phyloP scores from a whole-genome alignment of 2,797 vertebrate genomes.

The Buphagus erythrorhynchus region DNA sequence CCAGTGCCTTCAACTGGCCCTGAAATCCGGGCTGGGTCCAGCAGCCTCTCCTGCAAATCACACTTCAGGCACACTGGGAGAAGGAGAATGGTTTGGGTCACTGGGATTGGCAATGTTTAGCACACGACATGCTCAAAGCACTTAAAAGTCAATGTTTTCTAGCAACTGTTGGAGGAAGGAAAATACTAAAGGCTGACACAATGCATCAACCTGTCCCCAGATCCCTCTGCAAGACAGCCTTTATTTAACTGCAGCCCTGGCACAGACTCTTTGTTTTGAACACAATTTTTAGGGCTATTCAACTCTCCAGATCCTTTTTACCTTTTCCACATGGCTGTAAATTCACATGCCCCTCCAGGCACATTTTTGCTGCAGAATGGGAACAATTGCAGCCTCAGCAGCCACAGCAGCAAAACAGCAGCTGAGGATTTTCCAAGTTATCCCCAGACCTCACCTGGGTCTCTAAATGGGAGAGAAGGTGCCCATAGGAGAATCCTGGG shows the following conservation, averaged over 20 bases:
- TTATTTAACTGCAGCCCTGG: neutral
- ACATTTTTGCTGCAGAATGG: neutral
- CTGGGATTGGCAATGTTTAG: neutral
- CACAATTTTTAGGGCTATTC: neutral
- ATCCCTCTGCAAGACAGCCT: neutral
- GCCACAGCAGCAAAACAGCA: neutral
- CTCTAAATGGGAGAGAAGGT: neutral
- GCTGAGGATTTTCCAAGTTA: neutral
- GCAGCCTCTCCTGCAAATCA: constrained; percentile 89
- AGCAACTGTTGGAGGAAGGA: neutral
- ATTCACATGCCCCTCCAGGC: neutral
- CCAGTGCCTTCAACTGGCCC: constrained; percentile 30
- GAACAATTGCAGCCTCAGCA: neutral
- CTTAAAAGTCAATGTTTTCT: neutral
- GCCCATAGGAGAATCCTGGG: neutral
- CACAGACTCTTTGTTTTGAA: neutral
- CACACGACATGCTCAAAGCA: neutral
- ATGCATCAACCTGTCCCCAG: neutral
- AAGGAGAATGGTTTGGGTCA: neutral
- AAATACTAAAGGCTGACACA: neutral
- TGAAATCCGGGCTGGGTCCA: constrained; percentile 86
- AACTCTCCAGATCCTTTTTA: neutral
- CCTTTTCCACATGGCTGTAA: neutral
- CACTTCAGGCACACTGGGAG: constrained; percentile 90
- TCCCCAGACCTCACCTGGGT: neutral